phyloP scores from a whole-genome alignment of 1,140 invertebrate genomes.

The Drosophila carrolli region DNA sequence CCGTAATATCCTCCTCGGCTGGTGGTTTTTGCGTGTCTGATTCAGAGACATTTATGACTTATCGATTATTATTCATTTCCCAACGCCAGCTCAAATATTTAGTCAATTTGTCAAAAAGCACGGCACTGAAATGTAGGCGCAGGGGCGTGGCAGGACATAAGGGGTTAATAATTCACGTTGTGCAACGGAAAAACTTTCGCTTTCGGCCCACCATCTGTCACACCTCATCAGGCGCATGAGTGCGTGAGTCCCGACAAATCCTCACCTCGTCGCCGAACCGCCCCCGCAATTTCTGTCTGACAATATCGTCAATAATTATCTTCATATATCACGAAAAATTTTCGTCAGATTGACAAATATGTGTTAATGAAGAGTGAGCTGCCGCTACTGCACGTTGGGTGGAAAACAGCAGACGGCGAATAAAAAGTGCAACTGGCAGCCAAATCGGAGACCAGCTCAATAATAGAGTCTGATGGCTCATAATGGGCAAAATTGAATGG shows the following conservation, averaged over 20 bases:
- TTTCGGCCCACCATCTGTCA: slow-evolving; percentile 62
- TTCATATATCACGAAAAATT: slow-evolving; percentile 73
- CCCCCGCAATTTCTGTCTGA: slow-evolving; percentile 23
- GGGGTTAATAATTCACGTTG: slow-evolving; percentile 76
- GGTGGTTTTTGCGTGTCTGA: slow-evolving; percentile 63
- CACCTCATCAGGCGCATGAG: slow-evolving; percentile 64
- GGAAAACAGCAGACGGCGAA: slow-evolving; percentile 28
- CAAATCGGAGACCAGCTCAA: slow-evolving; percentile 26
- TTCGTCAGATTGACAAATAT: slow-evolving; percentile 61
- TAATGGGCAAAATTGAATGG: slow-evolving; percentile 47
- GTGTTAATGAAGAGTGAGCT: slow-evolving; percentile 55
- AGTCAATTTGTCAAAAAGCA: slow-evolving; percentile 76
- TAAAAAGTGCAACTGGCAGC: slow-evolving; percentile 38
- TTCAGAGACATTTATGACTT: slow-evolving; percentile 77
- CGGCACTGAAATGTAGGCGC: slow-evolving; percentile 13
- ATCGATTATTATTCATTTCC: slow-evolving; percentile 77
- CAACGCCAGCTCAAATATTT: slow-evolving; percentile 73
- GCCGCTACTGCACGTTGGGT: slow-evolving; percentile 5
- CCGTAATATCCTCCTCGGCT: slow-evolving; percentile 14
- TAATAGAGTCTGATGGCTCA: slow-evolving; percentile 64
- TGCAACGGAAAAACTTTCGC: slow-evolving; percentile 67
- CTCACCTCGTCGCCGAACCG: neutral
- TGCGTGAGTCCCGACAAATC: slow-evolving; percentile 16
- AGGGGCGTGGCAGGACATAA: slow-evolving; percentile 30
- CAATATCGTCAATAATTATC: slow-evolving; percentile 75